Conservation (phyloP, 37 sponge, comb jelly and placozoan genomes). For the Chondrilla cf. caribensis region DNA sequence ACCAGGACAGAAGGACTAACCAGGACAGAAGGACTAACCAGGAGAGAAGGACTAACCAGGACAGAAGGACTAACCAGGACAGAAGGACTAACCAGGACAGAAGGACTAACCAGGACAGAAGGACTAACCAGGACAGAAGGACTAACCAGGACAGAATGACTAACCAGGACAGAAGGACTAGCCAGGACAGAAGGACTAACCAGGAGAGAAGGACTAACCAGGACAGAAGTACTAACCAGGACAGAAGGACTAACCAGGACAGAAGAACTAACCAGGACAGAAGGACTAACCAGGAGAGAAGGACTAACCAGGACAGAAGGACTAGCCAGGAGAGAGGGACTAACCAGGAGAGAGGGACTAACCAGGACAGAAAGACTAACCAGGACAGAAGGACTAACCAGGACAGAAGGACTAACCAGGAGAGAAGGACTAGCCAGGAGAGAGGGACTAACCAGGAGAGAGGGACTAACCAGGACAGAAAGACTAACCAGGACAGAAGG, state of each 20-base stretch:
- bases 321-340: constrained; percentile 89
- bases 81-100: background rate
- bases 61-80: too few relatives aligned
- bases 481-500: background rate
- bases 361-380: background rate
- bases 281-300: background rate
- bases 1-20: too few relatives aligned
- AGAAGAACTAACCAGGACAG: constrained; percentile 75
- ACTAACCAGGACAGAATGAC: background rate
- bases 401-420: too few relatives aligned
- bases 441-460: constrained; percentile 73
- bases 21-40: background rate
- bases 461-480: too few relatives aligned
- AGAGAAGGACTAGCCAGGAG: background rate
- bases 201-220: constrained; percentile 48
- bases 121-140: background rate
- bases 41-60: constrained; percentile 58
- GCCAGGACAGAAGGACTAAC: background rate
- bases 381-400: constrained; percentile 49
- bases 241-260: background rate
- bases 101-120: constrained; percentile 78
- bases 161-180: constrained; percentile 93
- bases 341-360: too few relatives aligned
- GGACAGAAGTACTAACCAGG: too few relatives aligned
- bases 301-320: background rate